Conservation (phyloP, 2,797 vertebrate genomes). For the Vultur gryphus region DNA sequence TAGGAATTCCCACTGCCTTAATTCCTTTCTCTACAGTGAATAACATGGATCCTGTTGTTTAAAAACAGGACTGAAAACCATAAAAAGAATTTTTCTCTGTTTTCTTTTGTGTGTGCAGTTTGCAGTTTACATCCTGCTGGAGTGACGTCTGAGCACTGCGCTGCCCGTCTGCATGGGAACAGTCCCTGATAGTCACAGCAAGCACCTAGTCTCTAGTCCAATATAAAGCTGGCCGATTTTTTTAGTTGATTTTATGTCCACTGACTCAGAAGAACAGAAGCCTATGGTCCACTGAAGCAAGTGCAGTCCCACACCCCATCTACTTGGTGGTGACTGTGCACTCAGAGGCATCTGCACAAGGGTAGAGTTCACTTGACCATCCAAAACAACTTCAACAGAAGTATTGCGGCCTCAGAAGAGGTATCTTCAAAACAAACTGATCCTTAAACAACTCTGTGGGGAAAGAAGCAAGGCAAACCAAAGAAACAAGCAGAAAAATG, state of each 20-base stretch:
- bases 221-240: neutral
- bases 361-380: neutral
- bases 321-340: neutral
- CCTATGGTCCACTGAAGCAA: neutral
- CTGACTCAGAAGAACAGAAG: neutral
- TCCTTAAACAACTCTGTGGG: neutral
- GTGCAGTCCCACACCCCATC: neutral
- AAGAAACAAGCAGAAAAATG: neutral
- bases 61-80: neutral
- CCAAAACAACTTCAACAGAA: neutral
- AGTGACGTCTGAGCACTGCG: fast-evolving
- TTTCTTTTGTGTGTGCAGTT: neutral
- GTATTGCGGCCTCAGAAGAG: neutral
- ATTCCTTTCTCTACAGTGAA: neutral
- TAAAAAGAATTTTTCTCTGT: neutral
- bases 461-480: neutral
- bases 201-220: neutral
- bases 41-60: neutral
- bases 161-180: neutral
- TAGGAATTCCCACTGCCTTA: neutral
- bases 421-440: neutral
- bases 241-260: neutral
- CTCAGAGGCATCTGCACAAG: neutral
- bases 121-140: neutral
- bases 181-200: neutral